Base-by-base conservation (phyloP, 2,888 invertebrate genomes). In the Xestobium rufovillosum region DNA sequence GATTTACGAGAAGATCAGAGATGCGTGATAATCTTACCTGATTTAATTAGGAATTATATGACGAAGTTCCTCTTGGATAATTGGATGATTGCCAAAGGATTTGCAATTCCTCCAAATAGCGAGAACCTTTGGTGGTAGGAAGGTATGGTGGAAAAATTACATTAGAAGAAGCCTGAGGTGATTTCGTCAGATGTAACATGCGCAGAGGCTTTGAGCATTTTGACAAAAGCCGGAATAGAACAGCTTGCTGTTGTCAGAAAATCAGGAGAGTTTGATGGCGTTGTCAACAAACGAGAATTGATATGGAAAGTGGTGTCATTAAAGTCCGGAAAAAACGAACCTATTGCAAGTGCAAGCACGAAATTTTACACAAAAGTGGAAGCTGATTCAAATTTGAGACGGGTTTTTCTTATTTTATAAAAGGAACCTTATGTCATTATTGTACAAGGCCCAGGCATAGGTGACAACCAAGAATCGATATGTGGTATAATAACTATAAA, bases 11-110 rank as follows among this genome's bases (percentile, higher is more conserved):
- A 78, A 45, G 88, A 84, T 0, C 88, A 96, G 67, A 72, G 76
- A 26, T 81, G 92, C 58, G 96, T 98, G 4, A 86, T 98, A 2
- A 59, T 99, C 30, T 66, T 98, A 29, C 94, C 97, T 0, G 98
- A 98, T 66, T 88, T 89, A 45, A 83, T 98, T 42, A 77, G 98
- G 45, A 99, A 99, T 68, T 99, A 98, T 65, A 87, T 98, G 85
- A 92, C 95, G 9, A 97, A 96, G 65, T 92, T 92, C 65, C 79
- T 95, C 15, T 83, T 80, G 31, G 92, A 96, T 66, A 82, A 84
- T 51, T 97, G 97, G 97, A 88, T 97, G 91, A 82, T 83, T 60
- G 84, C 83, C 14, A 73, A 87, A 48, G 73, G 76, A 52, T 76
- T 80, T 54, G 43, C 54, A 38, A 97, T 90, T 65, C 49, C 51